These are phyloP conservation scores for Centruroides vittatus DNA, from an alignment of 1,140 invertebrate species.

Conservation along the genomic window DNA sequence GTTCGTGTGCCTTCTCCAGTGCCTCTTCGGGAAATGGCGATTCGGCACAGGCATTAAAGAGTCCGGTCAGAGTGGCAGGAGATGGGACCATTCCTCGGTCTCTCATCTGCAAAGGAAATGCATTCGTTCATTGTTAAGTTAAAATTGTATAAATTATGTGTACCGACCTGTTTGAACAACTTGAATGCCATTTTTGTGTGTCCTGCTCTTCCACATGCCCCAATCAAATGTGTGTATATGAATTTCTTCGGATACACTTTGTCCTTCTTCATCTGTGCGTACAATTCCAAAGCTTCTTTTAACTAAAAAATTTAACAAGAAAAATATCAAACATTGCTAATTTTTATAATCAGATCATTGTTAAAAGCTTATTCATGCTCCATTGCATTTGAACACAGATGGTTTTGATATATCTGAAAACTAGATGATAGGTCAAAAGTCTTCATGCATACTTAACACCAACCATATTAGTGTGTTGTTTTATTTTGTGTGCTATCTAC, in stretches of 20 bases:
- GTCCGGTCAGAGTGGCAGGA: slow-evolving; percentile 55
- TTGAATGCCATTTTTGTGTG: slow-evolving; percentile 70
- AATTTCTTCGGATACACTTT: slow-evolving; percentile 57
- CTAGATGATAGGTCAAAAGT: too few relatives aligned
- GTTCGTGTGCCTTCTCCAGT: slow-evolving; percentile 42
- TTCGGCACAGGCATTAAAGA: slow-evolving; percentile 78
- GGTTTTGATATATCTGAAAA: too few relatives aligned
- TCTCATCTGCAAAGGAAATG: slow-evolving; percentile 44
- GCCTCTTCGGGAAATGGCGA: slow-evolving; percentile 46
- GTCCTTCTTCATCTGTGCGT: slow-evolving; percentile 61
- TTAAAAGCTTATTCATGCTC: too few relatives aligned
- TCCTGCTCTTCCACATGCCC: slow-evolving; percentile 59
- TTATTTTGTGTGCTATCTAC: too few relatives aligned
- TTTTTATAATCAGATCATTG: too few relatives aligned
- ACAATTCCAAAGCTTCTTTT: slow-evolving; percentile 51
- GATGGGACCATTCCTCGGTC: slow-evolving; percentile 47
- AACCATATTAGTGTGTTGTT: too few relatives aligned
- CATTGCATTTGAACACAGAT: too few relatives aligned
- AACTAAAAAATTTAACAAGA: slow-evolving; percentile 9
- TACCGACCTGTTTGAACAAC: slow-evolving; percentile 47
- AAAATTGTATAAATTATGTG: too few relatives aligned
- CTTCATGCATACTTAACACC: too few relatives aligned
- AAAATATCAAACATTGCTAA: too few relatives aligned
- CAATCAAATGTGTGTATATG: slow-evolving; percentile 64
- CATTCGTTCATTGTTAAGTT: too few relatives aligned